Percentiles rank a stretch among this genome's conserved stretches.
These are phyloP conservation scores for Tenthredo notha DNA, from an alignment of 2,888 invertebrate genomes.

Conservation along the genomic window DNA sequence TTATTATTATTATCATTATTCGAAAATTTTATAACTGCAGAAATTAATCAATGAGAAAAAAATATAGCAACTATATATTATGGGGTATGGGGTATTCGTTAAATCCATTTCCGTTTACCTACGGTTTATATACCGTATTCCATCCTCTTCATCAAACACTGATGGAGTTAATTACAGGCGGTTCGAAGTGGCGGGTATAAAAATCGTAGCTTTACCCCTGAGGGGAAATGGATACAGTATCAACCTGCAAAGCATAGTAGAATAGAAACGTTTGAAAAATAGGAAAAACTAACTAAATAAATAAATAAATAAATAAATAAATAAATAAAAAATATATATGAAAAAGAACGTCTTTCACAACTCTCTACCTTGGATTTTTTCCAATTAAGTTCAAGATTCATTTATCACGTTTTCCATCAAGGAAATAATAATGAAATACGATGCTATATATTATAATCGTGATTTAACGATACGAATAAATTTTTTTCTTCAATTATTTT, in stretches of 20 bases:
- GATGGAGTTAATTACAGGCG: constrained; percentile 5
- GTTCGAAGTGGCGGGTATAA: background rate
- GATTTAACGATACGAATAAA: background rate
- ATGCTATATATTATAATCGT: background rate
- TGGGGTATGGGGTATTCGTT: background rate
- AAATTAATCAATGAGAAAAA: background rate
- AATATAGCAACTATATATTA: background rate
- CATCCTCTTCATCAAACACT: constrained; percentile 14
- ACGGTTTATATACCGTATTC: background rate
- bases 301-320: background rate
- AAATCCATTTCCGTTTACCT: background rate
- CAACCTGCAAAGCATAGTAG: background rate
- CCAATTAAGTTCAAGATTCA: background rate
- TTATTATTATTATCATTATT: background rate
- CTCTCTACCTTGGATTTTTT: background rate
- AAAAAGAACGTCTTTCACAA: background rate
- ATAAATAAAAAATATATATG: background rate
- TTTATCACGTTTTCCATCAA: background rate
- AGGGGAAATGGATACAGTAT: background rate
- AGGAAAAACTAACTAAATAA: too few relatives aligned
- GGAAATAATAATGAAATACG: background rate
- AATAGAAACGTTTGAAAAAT: background rate
- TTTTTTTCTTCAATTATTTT: too few relatives aligned
- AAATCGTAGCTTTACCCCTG: background rate
- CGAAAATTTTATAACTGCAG: background rate